These are phyloP conservation scores for Sisor rabdophorus DNA, from an alignment of 2,113 vertebrate genomes.

Conservation along the genomic window DNA sequence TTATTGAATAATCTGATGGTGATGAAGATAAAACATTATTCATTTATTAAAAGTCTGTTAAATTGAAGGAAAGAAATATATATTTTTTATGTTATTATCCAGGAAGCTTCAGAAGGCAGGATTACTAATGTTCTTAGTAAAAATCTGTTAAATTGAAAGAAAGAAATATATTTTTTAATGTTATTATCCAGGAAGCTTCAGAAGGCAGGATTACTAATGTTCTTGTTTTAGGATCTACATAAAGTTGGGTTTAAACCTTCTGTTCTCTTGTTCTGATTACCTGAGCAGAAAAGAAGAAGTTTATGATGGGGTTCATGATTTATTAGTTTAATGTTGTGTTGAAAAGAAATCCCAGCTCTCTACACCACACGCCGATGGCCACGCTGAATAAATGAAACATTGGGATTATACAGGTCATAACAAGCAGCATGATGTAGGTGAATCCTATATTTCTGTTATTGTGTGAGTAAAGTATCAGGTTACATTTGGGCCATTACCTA, in stretches of 20 bases:
- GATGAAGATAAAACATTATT: background rate
- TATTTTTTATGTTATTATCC: too few species aligned
- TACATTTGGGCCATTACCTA: constrained; percentile 45
- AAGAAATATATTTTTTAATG: background rate
- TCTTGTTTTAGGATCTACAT: too few species aligned
- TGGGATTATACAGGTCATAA: constrained; percentile 23
- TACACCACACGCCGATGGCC: background rate
- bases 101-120: background rate
- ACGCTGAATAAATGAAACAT: constrained; percentile 4
- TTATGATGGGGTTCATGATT: background rate
- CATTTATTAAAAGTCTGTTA: background rate
- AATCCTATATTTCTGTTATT: constrained; percentile 24
- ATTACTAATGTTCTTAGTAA: background rate
- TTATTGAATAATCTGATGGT: background rate
- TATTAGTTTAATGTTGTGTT: background rate
- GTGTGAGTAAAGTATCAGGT: constrained; percentile 44
- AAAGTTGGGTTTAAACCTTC: background rate
- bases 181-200: too few species aligned
- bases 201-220: background rate
- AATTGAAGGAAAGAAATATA: background rate
- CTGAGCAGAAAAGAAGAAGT: background rate
- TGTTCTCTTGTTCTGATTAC: background rate
- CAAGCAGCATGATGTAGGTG: constrained; percentile 23
- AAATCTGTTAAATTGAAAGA: background rate
- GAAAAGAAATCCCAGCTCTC: background rate